phyloP scores from a whole-genome alignment of 1,140 invertebrate genomes.

The Cyphomyrmex costatus region DNA sequence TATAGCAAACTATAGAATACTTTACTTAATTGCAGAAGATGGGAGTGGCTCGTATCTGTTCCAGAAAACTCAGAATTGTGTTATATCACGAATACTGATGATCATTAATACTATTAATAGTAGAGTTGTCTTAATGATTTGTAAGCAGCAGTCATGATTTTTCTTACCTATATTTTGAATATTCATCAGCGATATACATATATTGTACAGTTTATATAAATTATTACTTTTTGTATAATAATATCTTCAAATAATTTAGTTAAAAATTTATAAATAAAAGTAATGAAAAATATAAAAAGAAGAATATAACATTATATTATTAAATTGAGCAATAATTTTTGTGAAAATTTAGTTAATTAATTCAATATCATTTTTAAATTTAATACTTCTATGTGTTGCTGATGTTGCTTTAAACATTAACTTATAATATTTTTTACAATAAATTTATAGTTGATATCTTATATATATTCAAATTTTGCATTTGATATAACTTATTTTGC shows the following conservation, averaged over 20 bases:
- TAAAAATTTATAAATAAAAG: no score
- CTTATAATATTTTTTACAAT: neutral
- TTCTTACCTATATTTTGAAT: neutral
- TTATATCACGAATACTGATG: neutral
- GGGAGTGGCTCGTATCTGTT: conserved; percentile 15
- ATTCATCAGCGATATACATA: neutral
- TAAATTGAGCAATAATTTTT: neutral
- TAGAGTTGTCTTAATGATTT: neutral
- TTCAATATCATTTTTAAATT: neutral
- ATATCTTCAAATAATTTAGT: no score
- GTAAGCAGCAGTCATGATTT: neutral
- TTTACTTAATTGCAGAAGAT: conserved; percentile 39
- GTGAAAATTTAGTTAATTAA: neutral
- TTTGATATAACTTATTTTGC: neutral
- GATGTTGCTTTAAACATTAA: neutral
- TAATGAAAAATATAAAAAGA: neutral
- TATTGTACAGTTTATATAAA: neutral
- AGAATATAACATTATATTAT: neutral
- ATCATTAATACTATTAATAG: neutral
- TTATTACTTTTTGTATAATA: neutral
- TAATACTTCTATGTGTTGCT: neutral
- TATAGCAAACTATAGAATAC: neutral
- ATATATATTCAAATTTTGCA: neutral
- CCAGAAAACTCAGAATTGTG: conserved; percentile 21
- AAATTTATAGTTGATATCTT: neutral